Evolutionary conservation across 2,888 invertebrate genomes (phyloP).

Genomic region (Alsophila aescularia): DNA sequence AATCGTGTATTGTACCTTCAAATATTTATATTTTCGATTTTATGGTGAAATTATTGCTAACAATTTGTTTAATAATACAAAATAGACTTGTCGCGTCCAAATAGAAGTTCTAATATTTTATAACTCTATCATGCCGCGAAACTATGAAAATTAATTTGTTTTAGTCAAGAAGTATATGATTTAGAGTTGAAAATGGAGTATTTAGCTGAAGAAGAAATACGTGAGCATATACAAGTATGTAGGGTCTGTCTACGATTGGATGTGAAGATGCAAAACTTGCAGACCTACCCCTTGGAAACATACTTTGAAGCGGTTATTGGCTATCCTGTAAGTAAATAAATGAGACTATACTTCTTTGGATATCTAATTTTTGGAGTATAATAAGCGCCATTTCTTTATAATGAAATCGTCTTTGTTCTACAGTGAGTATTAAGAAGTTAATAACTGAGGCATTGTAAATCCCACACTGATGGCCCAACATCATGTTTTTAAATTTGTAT

Average conservation of each 20-base stretch:
- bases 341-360: not conserved
- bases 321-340: constrained; percentile 57
- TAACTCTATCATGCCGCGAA: constrained; percentile 69
- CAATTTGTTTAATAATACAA: not conserved
- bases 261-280: constrained; percentile 63
- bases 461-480: too few species aligned
- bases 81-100: constrained; percentile 14
- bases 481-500: too few species aligned
- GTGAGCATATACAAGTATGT: constrained; percentile 62
- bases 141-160: constrained; percentile 49
- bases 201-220: constrained; percentile 8
- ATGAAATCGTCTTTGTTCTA: too few species aligned
- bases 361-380: too few species aligned
- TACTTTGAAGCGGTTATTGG: constrained; percentile 64
- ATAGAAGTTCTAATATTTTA: constrained; percentile 73
- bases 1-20: not conserved
- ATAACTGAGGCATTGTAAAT: too few species aligned
- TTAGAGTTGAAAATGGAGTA: constrained; percentile 47
- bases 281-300: constrained; percentile 54
- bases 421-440: too few species aligned
- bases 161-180: constrained; percentile 29
- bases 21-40: not conserved
- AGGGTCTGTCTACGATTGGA: constrained; percentile 66
- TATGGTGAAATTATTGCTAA: not conserved
- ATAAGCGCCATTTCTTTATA: not conserved